phyloP scores from a whole-genome alignment of 2,113 vertebrate genomes.

The Synchiropus splendidus region DNA sequence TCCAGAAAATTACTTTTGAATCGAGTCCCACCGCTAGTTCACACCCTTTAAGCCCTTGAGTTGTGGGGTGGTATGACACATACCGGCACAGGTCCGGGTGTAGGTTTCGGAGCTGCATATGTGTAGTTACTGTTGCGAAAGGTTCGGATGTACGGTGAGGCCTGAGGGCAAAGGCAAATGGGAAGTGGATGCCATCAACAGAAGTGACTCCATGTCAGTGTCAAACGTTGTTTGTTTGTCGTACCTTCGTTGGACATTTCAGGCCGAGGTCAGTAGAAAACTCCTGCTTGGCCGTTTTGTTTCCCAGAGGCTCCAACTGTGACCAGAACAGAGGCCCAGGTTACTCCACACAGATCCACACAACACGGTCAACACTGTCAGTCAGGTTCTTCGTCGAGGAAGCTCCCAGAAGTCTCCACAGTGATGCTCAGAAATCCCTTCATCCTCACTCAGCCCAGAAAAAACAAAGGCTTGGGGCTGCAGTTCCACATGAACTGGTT shows the following conservation, averaged over 20 bases:
- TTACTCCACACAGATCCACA: no score
- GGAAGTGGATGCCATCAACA: neutral
- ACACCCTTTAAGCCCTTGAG: no score
- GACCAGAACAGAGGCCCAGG: neutral
- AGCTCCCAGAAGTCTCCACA: no score
- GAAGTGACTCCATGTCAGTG: neutral
- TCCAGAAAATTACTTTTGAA: no score
- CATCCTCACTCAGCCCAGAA: no score
- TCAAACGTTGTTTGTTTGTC: neutral
- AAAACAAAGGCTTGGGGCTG: no score
- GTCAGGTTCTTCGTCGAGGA: no score
- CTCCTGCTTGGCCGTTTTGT: slow-evolving; percentile 63
- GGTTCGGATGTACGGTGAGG: slow-evolving; percentile 71
- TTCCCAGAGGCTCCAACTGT: slow-evolving; percentile 75
- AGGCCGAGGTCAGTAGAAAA: slow-evolving; percentile 42
- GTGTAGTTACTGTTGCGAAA: slow-evolving; percentile 73
- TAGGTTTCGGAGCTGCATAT: slow-evolving; percentile 46
- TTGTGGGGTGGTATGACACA: slow-evolving; percentile 3
- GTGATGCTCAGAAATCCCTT: no score
- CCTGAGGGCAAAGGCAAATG: slow-evolving; percentile 49
- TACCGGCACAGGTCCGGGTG: slow-evolving; percentile 64
- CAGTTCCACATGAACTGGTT: no score
- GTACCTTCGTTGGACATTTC: slow-evolving; percentile 74
- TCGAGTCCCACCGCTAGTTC: no score
- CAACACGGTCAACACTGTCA: no score